Evolutionary conservation across 2,113 vertebrate species (phyloP), one percentile per base, ranked within the genome.

Genomic region (Diglossa brunneiventris): DNA sequence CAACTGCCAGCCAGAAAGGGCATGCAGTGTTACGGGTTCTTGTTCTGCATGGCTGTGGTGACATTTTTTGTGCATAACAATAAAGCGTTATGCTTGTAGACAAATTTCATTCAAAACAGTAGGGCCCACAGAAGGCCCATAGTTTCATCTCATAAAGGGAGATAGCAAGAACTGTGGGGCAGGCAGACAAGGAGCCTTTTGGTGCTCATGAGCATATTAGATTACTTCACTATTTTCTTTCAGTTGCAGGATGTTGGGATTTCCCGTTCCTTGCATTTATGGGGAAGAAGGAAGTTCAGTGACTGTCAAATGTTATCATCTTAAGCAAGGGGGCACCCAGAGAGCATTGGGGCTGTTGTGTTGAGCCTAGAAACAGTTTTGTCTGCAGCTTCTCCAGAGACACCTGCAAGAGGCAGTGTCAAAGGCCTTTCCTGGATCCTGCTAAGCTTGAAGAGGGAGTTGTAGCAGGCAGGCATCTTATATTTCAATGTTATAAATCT

Each of bases 1-100:
- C 86, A 93, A 95, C 89, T 73, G 83, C 69, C 90, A 93, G 87
- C 96, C 91, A 93, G 93, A 97, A 97, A 92, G 97, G 96, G 95
- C 95, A 91, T 13, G 80, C 88, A 95, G 73, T 46, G 24, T 74
- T 96, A 87, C 18, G 5, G 39, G 95, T 93, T 95, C 96, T 94
- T 96, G 87, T 93, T 97, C 90, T 96, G 92, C 66, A 78, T 2
- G 44, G 93, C 76, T 78, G 81, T 33, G 74, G 23, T 72, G 84
- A 86, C 30, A 80, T 94, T 94, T 90, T 95, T 89, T 94, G 96
- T 92, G 84, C 19, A 10, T 95, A 92, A 97, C 95, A 97, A 89
- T 87, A 69, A 97, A 90, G 83, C 47, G 37, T 91, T 96, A 95
- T 96, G 91, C 89, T 92, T 92, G 96, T 94, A 91, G 86, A 77